Evolutionary conservation across 64 coral and sea anemone genomes (phyloP).

Genomic region (Actinia tenebrosa): DNA sequence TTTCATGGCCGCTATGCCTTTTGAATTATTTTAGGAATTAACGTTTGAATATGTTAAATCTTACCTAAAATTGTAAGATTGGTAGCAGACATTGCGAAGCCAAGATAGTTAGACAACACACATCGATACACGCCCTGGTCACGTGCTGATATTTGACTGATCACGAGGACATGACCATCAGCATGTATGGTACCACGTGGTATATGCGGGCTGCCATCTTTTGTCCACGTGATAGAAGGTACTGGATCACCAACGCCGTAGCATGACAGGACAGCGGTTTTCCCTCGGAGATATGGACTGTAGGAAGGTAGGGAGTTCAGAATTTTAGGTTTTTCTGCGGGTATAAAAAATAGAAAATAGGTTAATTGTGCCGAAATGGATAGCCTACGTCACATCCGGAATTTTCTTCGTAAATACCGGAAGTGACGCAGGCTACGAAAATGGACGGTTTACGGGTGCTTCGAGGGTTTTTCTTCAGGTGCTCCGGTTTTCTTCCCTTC

Average conservation of each 20-base stretch:
- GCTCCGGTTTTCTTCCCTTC: no score
- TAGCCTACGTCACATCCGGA: no score
- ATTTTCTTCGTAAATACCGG: no score
- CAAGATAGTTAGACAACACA: background rate
- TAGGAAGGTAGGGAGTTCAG: background rate
- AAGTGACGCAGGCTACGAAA: no score
- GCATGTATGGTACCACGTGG: background rate
- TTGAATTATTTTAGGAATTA: no score
- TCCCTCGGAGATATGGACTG: background rate
- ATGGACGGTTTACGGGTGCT: no score
- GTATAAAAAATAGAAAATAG: no score
- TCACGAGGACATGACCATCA: constrained; percentile 14
- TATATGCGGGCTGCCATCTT: constrained; percentile 15
- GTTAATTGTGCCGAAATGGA: no score
- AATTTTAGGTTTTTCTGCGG: constrained; percentile 8
- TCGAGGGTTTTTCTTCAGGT: no score
- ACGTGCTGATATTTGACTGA: background rate
- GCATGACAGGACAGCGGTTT: constrained; percentile 20
- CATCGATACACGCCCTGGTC: constrained; percentile 16
- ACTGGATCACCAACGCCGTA: constrained; percentile 7
- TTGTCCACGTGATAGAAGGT: constrained; percentile 10
- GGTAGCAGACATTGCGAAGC: background rate
- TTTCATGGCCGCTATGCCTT: no score
- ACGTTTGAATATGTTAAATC: no score
- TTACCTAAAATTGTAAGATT: constrained; percentile 18